Evolutionary conservation across 2,113 vertebrate species (phyloP).

Genomic region (Catharus bicknelli): DNA sequence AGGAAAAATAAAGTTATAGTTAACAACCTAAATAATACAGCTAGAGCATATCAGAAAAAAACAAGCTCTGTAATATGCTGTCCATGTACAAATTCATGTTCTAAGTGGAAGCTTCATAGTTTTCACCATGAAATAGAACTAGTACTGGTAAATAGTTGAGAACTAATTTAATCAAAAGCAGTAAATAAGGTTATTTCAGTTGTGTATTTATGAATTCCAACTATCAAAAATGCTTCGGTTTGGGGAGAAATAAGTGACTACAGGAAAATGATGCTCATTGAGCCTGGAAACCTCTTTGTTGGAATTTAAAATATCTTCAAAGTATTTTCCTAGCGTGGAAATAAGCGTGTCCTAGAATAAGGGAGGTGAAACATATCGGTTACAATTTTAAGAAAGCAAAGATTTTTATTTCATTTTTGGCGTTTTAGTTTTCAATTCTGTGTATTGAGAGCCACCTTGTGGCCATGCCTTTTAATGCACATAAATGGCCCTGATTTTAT

Average conservation of each 20-base stretch:
- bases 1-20: background rate
- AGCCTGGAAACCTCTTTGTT: background rate
- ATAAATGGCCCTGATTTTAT: background rate
- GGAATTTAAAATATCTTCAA: background rate
- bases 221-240: background rate
- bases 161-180: background rate
- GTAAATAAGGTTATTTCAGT: background rate
- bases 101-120: background rate
- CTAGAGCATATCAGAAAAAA: background rate
- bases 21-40: background rate
- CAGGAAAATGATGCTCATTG: background rate
- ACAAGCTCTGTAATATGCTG: background rate
- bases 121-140: background rate
- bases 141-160: background rate
- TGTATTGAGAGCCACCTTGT: slow-evolving; percentile 71
- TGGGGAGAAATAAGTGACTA: background rate
- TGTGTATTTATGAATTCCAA: background rate
- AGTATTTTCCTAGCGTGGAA: background rate
- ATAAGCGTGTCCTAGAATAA: background rate
- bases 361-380: background rate
- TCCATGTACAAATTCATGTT: background rate
- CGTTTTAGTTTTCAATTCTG: background rate
- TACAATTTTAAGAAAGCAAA: background rate
- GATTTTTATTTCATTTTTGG: background rate
- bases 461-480: slow-evolving; percentile 18